Conservation (phyloP, 2,888 invertebrate species). For the Aleiodes testaceus region DNA sequence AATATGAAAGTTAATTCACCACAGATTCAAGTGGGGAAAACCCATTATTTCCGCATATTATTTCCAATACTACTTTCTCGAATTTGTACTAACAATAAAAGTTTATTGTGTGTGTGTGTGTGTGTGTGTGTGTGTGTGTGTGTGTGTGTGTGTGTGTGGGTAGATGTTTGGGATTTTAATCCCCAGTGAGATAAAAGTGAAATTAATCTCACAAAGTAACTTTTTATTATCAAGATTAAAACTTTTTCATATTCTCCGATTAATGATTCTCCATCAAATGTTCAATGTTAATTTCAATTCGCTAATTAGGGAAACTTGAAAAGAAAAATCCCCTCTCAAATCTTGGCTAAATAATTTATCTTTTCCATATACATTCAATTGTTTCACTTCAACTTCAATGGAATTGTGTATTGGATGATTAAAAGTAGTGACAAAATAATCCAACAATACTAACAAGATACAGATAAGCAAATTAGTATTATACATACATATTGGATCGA, state of each 20-base stretch:
- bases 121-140: no score
- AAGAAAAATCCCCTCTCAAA: no score
- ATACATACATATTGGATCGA: conserved; percentile 16
- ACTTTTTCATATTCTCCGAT: not conserved
- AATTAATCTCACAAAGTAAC: not conserved
- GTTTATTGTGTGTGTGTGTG: not conserved
- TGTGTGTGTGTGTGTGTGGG: no score
- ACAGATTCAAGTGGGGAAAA: no score
- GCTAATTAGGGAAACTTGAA: no score
- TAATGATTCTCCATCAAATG: not conserved
- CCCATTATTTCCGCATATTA: not conserved
- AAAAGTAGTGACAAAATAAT: conserved; percentile 43
- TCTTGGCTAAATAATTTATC: no score
- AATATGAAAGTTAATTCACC: no score
- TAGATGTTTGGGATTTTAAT: conserved; percentile 1
- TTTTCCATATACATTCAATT: no score
- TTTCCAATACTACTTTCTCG: conserved; percentile 13
- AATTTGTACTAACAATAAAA: not conserved
- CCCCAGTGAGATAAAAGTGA: not conserved
- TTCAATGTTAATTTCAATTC: no score
- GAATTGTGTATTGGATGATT: not conserved
- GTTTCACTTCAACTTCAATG: no score
- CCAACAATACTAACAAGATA: conserved; percentile 61
- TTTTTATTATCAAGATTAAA: not conserved
- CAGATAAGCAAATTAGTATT: conserved; percentile 63